Percentiles rank a stretch among this genome's conserved stretches.
These are phyloP conservation scores for Actinopyga echinites DNA, from an alignment of 53 echinoderm and acorn worm species.

Conservation along the genomic window DNA sequence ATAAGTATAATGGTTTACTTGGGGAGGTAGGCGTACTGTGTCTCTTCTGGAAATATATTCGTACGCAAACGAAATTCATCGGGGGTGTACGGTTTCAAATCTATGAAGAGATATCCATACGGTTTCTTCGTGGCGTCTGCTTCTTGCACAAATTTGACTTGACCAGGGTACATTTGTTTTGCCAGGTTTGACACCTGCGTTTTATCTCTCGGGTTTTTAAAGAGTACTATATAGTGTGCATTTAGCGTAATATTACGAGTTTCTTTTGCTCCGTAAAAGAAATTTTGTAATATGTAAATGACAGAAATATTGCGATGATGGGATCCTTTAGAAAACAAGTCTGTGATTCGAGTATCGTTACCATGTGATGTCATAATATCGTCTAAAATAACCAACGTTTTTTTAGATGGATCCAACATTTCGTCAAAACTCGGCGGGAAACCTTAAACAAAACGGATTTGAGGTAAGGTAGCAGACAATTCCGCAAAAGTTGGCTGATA, in stretches of 20 bases:
- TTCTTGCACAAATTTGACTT: conserved; percentile 25
- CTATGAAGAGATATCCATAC: conserved; percentile 23
- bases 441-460: conserved; percentile 33
- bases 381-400: conserved; percentile 27
- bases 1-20: not conserved
- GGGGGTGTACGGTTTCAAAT: conserved; percentile 25
- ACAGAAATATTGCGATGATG: conserved; percentile 57
- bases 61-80: conserved; percentile 19
- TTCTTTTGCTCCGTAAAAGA: conserved; percentile 57
- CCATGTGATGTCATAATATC: conserved; percentile 44
- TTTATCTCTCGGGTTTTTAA: conserved; percentile 53
- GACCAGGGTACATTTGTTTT: not conserved
- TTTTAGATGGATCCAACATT: not conserved
- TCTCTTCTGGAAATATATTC: conserved; percentile 8
- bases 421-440: not conserved
- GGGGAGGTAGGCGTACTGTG: not conserved
- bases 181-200: not conserved
- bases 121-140: conserved; percentile 7
- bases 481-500: conserved; percentile 30
- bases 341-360: not conserved
- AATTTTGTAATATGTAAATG: conserved; percentile 54
- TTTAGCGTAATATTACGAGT: conserved; percentile 57
- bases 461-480: not conserved
- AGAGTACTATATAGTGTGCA: conserved; percentile 56
- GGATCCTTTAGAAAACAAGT: conserved; percentile 55